Evolutionary conservation across 2,888 invertebrate species (phyloP).

Genomic region (Silvanus unidentatus): DNA sequence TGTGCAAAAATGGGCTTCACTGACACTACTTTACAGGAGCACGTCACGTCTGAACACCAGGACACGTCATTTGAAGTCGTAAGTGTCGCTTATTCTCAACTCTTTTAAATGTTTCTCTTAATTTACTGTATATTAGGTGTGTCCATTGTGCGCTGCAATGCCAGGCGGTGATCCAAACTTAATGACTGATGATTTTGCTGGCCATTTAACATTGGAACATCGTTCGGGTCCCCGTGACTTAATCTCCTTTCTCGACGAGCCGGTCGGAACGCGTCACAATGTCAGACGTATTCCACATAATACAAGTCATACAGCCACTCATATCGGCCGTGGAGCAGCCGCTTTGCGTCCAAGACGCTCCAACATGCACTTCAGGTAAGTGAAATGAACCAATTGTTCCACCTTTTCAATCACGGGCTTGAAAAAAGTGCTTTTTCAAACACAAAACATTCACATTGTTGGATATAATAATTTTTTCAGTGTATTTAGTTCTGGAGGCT

Average conservation of each 20-base stretch:
- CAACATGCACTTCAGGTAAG: constrained; percentile 92
- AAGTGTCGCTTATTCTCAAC: no score
- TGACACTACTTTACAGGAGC: constrained; percentile 84
- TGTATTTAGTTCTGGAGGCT: constrained; percentile 66
- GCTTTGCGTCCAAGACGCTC: constrained; percentile 69
- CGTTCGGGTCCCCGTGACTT: constrained; percentile 74
- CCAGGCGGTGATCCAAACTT: constrained; percentile 97
- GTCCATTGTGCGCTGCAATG: constrained; percentile 94
- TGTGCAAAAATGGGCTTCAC: constrained; percentile 96
- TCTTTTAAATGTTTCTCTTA: constrained; percentile 1
- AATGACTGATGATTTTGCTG: constrained; percentile 95
- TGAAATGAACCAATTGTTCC: constrained; percentile 15
- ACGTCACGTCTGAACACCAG: constrained; percentile 85
- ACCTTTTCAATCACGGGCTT: background rate
- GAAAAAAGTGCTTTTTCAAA: background rate
- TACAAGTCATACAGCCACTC: constrained; percentile 31
- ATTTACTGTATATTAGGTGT: constrained; percentile 60
- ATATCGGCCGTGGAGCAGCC: constrained; percentile 37
- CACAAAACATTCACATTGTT: background rate
- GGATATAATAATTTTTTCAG: constrained; percentile 27
- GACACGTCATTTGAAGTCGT: constrained; percentile 88
- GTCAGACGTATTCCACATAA: constrained; percentile 45
- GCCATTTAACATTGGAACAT: constrained; percentile 93
- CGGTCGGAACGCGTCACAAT: constrained; percentile 56
- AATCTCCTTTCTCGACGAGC: constrained; percentile 90